A percentile compares a stretch with the other conserved stretches of the same genome.
Conservation (phyloP, 2,888 invertebrate genomes). For the Hemithea aestivaria region DNA sequence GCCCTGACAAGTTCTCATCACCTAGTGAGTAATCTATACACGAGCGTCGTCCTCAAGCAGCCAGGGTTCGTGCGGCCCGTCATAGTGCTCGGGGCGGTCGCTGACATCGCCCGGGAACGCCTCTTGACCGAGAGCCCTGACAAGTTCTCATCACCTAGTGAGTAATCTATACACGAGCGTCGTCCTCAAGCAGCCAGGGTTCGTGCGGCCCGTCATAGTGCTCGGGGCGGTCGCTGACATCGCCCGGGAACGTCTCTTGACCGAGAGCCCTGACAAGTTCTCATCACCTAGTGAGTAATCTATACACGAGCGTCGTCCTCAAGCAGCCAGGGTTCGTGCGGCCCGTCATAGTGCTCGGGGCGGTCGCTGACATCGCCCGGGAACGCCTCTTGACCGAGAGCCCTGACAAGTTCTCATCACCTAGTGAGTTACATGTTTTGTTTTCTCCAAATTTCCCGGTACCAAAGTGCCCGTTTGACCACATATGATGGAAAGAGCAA, state of each 20-base stretch:
- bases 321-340: slow-evolving; percentile 95
- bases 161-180: slow-evolving; percentile 98
- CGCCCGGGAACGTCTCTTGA: slow-evolving; percentile 93
- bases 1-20: slow-evolving; percentile 95
- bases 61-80: slow-evolving; percentile 97
- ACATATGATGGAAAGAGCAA: too few relatives aligned
- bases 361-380: slow-evolving; percentile 95
- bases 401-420: slow-evolving; percentile 96
- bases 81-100: slow-evolving; percentile 96
- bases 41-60: slow-evolving; percentile 94
- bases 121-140: slow-evolving; percentile 94
- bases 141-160: slow-evolving; percentile 95
- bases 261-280: slow-evolving; percentile 95
- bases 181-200: slow-evolving; percentile 93
- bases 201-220: slow-evolving; percentile 95
- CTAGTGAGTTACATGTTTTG: too few relatives aligned
- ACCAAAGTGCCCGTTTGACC: too few relatives aligned
- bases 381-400: slow-evolving; percentile 94
- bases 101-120: slow-evolving; percentile 96
- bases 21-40: slow-evolving; percentile 97
- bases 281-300: slow-evolving; percentile 95
- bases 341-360: slow-evolving; percentile 97
- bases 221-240: slow-evolving; percentile 97
- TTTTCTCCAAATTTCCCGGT: too few relatives aligned
- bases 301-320: slow-evolving; percentile 96